These are phyloP conservation scores for Holacanthella duospinosa DNA, from an alignment of 2,888 invertebrate species.

Conservation along the genomic window DNA sequence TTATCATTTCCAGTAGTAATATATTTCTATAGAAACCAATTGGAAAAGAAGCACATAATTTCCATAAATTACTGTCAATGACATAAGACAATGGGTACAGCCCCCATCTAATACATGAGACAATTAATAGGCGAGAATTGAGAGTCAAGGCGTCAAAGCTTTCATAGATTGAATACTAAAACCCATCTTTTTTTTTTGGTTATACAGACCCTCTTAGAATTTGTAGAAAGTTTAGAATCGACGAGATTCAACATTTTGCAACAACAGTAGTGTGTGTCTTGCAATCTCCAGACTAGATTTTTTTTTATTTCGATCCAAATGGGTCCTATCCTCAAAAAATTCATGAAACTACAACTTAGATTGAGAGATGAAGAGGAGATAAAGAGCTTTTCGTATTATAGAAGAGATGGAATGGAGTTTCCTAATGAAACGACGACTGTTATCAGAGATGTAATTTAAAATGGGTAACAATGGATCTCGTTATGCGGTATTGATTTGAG, in stretches of 20 bases:
- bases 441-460: conserved; percentile 28
- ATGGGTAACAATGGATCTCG: conserved; percentile 33
- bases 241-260: no score
- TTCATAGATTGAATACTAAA: no score
- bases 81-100: background rate
- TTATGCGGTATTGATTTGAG: conserved; percentile 35
- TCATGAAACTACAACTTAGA: no score
- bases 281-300: no score
- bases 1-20: background rate
- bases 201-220: no score
- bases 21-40: background rate
- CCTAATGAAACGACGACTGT: conserved; percentile 32
- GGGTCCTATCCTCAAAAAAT: no score
- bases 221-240: no score
- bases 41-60: background rate
- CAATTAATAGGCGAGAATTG: background rate
- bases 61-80: background rate
- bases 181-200: no score
- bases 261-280: no score
- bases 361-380: background rate
- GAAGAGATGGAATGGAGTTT: background rate
- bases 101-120: background rate
- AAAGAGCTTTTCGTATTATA: background rate
- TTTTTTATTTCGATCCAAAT: no score
- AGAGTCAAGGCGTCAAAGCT: background rate